Conservation (phyloP, 2,113 vertebrate genomes). For the Sminthopsis crassicaudata region DNA sequence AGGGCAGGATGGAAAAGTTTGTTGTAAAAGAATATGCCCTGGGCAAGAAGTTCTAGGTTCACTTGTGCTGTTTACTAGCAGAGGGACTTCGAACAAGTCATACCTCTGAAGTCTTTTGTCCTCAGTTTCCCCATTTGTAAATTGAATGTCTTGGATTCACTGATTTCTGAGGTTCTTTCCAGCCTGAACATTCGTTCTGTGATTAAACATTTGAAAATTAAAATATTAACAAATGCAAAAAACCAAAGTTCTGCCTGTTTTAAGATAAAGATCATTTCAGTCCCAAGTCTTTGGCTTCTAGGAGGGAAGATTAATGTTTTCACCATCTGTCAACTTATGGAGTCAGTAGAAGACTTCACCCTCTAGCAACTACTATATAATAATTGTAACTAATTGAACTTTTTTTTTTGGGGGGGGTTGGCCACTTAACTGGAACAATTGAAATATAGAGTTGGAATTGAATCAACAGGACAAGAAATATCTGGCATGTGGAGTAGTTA, state of each 20-base stretch:
- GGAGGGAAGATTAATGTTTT: background rate
- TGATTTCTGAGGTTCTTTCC: background rate
- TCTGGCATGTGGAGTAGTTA: background rate
- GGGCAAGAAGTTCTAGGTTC: background rate
- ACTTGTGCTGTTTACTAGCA: background rate
- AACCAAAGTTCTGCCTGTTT: background rate
- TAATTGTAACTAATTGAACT: background rate
- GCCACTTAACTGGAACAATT: background rate
- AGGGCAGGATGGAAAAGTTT: background rate
- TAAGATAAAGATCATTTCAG: background rate
- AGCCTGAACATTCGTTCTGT: background rate
- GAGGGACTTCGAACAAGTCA: background rate
- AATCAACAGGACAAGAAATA: background rate
- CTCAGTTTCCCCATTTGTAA: background rate
- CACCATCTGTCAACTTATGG: background rate
- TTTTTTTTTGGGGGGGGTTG: background rate
- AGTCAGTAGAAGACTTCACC: background rate
- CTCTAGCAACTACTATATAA: background rate
- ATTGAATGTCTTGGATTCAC: background rate
- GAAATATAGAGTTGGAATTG: background rate
- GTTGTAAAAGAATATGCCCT: background rate
- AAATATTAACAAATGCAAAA: conserved; percentile 7
- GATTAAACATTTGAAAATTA: background rate
- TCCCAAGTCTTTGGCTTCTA: background rate
- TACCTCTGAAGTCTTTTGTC: background rate